Evolutionary conservation across 2,888 invertebrate genomes (phyloP).

Genomic region (Willowsia nigromaculata): DNA sequence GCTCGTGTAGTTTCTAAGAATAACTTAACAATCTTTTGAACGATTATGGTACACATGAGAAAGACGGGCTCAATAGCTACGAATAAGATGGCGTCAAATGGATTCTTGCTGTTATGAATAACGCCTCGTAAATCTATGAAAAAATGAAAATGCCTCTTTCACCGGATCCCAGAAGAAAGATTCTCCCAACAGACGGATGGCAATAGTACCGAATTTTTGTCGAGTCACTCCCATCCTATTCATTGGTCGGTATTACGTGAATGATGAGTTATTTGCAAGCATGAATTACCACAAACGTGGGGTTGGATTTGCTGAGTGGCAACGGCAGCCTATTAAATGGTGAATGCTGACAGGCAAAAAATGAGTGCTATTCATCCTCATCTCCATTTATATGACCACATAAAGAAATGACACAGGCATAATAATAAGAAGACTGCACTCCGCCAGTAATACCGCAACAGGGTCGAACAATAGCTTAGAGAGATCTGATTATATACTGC

Average conservation of each 20-base stretch:
- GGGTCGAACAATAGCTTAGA: background rate
- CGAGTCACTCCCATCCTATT: background rate
- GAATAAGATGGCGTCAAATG: too few species aligned
- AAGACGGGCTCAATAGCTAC: too few species aligned
- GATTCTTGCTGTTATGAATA: too few species aligned
- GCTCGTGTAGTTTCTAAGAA: too few species aligned
- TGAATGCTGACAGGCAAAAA: background rate
- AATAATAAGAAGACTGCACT: too few species aligned
- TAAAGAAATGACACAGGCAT: constrained; percentile 59
- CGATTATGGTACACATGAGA: too few species aligned
- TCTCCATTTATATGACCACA: constrained; percentile 65
- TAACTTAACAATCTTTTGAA: too few species aligned
- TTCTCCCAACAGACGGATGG: background rate
- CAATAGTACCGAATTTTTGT: background rate
- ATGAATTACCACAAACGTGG: background rate
- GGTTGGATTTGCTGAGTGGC: background rate
- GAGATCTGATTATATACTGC: background rate
- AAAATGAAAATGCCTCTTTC: too few species aligned
- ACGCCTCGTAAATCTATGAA: too few species aligned
- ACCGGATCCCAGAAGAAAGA: background rate
- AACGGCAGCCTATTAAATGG: background rate
- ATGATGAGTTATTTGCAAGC: background rate
- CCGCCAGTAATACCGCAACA: background rate
- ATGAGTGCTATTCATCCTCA: constrained; percentile 5
- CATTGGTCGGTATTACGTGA: background rate